Conservation (phyloP, 2,113 vertebrate genomes). For the pig (Sus scrofa) region T2T-Sscrofa CM000820.6:106373501-106374000, state of each 20-base stretch:
- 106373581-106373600: constrained; percentile 86
- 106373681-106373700: constrained; percentile 84
- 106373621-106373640: constrained; percentile 83
- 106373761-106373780: constrained; percentile 83
- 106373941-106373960: constrained; percentile 98
- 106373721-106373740: constrained; percentile 85
- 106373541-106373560: constrained; percentile 85
- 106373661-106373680: constrained; percentile 85
- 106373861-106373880: constrained; percentile 85
- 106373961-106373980: constrained; percentile 99
- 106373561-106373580: constrained; percentile 85
- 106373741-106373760: constrained; percentile 87
- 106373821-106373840: constrained; percentile 80
- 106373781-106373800: constrained; percentile 83
- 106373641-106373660: constrained; percentile 86
- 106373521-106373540: constrained; percentile 90
- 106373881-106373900: constrained; percentile 94
- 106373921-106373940: constrained; percentile 98
- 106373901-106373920: constrained; percentile 99
- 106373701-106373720: constrained; percentile 86
- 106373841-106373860: constrained; percentile 83
- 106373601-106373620: constrained; percentile 85
- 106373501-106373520: constrained; percentile 87
- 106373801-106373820: constrained; percentile 84
- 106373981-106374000: constrained; percentile 96